Evolutionary conservation across 1,140 invertebrate genomes (phyloP).

Genomic region (Pseudomyrmex gracilis): DNA sequence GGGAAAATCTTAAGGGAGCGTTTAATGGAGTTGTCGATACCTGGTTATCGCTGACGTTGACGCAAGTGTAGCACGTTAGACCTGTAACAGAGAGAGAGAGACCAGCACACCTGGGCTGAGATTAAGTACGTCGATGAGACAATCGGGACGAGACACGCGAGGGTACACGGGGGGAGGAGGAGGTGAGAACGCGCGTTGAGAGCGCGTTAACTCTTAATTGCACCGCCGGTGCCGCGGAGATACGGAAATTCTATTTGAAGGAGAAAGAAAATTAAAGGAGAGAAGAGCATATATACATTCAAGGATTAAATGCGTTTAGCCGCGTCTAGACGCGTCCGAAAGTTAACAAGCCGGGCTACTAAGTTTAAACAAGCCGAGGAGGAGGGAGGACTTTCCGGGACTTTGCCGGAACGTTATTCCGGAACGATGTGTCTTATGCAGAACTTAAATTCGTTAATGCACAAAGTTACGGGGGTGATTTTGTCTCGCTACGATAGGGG

Average conservation of each 20-base stretch:
- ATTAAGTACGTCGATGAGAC: conserved; percentile 48
- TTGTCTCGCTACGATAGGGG: neutral
- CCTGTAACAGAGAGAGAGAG: conserved; percentile 81
- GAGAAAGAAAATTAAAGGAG: conserved; percentile 48
- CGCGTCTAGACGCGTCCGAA: conserved; percentile 23
- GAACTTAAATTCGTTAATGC: conserved; percentile 29
- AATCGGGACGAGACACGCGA: conserved; percentile 15
- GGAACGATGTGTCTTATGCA: conserved; percentile 36
- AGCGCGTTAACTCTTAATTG: conserved; percentile 54
- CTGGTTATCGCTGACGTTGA: conserved; percentile 89
- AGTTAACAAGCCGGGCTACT: conserved; percentile 38
- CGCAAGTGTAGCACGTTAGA: conserved; percentile 89
- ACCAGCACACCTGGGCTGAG: conserved; percentile 63
- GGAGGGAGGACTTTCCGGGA: neutral
- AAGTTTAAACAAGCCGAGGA: conserved; percentile 28
- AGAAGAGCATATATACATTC: conserved; percentile 11
- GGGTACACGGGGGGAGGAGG: no score
- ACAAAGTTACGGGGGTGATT: conserved; percentile 19
- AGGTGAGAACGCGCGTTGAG: conserved; percentile 19
- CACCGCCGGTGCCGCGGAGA: neutral
- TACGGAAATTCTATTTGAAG: conserved; percentile 38
- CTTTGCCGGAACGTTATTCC: conserved; percentile 3
- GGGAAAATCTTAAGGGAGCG: conserved; percentile 71
- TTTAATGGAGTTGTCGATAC: conserved; percentile 82
- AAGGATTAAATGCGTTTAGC: conserved; percentile 34